Base-by-base conservation (phyloP, 2,113 vertebrate genomes). In the Lates calcarifer region DNA sequence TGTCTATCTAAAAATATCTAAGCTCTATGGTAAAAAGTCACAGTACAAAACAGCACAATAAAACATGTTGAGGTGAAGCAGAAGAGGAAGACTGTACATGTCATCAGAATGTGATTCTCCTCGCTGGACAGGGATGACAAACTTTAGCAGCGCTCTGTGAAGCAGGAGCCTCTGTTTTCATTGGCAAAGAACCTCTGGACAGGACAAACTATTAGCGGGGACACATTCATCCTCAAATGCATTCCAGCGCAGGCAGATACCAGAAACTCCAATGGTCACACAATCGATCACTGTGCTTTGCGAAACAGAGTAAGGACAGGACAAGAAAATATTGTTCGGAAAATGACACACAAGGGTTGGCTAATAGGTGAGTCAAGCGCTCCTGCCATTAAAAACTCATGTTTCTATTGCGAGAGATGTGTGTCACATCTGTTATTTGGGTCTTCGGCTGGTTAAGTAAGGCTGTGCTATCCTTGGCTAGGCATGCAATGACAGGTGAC, bases 131-230 rank as follows among this genome's bases (percentile, higher is more conserved):
- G 31, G 68, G 82, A 87, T 89, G 81, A 89, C 83, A 91, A 83
- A 82, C 74, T 84, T 84, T 79, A n/a, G 56, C 76, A 74, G 65
- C 33, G 35, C 74, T 86, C 58, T 79, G 83, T 82, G 86, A 88
- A 87, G 88, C 83, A 85, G 75, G 78, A 81, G 64, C 68, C 63
- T 69, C 56, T 91, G 87, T 91, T 94, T 92, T 88, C 64, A 37
- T 86, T 95, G 91, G 89, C 90, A 88, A 53, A 76, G 69, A 35
- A 75, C 49, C 85, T 76, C 77, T 78, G 70, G 55, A 86, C 86
- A 83, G 82, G 78, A 83, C 74, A 86, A 79, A 86, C 81, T 79
- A 45, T 79, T 72, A 81, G 55, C 11, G 2, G 8, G 49, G 65
- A 61, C 63, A 69, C 62, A 82, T 71, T 92, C 81, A 87, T 86